These are phyloP conservation scores for Acrocephalus arundinaceus DNA, from an alignment of 2,113 vertebrate species.

Conservation along the genomic window DNA sequence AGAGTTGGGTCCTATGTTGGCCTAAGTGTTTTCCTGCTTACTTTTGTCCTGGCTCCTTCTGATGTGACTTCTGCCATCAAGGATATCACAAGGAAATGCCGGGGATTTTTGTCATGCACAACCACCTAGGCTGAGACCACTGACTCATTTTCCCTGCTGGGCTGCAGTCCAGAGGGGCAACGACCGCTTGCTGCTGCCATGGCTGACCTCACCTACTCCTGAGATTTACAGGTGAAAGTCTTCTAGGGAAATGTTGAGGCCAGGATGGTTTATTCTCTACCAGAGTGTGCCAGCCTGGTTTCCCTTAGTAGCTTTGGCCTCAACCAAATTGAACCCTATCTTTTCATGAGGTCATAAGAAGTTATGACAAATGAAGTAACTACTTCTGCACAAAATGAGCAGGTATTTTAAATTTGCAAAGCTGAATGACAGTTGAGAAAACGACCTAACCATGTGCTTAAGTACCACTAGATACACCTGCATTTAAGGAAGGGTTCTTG, in stretches of 20 bases:
- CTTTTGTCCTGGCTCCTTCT: neutral
- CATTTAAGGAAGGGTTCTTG: neutral
- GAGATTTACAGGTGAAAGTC: neutral
- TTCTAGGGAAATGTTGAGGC: neutral
- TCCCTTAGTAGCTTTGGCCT: neutral
- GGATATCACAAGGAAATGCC: neutral
- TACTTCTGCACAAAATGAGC: neutral
- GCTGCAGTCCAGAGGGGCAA: neutral
- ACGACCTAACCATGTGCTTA: neutral
- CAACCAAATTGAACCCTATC: neutral
- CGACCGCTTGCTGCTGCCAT: neutral
- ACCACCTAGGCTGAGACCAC: neutral
- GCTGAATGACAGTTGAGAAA: neutral
- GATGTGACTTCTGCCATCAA: neutral
- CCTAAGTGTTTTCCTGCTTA: neutral
- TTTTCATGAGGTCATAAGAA: neutral
- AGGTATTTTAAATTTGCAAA: constrained; percentile 26
- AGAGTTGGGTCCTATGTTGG: neutral
- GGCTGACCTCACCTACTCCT: neutral
- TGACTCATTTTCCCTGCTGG: neutral
- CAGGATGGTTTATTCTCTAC: neutral
- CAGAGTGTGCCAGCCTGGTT: neutral
- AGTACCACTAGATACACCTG: neutral
- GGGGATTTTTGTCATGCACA: neutral
- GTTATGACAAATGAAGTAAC: neutral